These are phyloP conservation scores for Pampus argenteus DNA, from an alignment of 2,797 vertebrate genomes.

Conservation along the genomic window DNA sequence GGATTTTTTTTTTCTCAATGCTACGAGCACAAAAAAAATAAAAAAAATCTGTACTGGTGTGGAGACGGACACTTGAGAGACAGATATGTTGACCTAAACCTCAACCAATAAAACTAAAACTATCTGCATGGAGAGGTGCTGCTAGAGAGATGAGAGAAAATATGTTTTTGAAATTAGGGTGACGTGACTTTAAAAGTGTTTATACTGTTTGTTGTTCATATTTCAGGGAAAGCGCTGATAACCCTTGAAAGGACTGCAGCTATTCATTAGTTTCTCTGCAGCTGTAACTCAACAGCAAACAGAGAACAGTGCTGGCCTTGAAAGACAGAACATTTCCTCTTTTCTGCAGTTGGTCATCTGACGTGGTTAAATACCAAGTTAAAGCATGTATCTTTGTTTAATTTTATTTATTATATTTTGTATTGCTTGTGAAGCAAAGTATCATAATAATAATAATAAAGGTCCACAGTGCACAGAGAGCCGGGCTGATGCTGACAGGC, in stretches of 20 bases:
- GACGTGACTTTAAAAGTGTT: too few species aligned
- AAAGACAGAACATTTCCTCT: constrained; percentile 30
- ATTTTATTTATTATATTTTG: too few species aligned
- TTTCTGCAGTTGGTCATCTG: constrained; percentile 21
- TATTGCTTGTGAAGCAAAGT: too few species aligned
- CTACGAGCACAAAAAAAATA: background rate
- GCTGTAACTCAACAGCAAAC: background rate
- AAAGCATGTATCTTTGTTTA: background rate
- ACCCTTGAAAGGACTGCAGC: background rate
- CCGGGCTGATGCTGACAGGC: too few species aligned
- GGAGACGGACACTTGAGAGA: too few species aligned
- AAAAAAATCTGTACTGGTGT: background rate
- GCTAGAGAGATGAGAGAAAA: background rate
- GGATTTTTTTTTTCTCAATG: too few species aligned
- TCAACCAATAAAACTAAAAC: background rate
- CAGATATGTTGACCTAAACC: too few species aligned
- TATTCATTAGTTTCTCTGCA: too few species aligned
- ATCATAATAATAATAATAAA: too few species aligned
- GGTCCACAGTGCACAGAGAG: too few species aligned
- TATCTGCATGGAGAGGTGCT: background rate
- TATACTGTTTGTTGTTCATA: background rate
- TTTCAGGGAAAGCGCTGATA: background rate
- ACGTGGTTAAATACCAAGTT: constrained; percentile 10
- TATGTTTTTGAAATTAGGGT: background rate
- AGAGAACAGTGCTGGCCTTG: background rate